phyloP scores from a whole-genome alignment of 2,888 invertebrate species.

The Neoitamus cyanurus region DNA sequence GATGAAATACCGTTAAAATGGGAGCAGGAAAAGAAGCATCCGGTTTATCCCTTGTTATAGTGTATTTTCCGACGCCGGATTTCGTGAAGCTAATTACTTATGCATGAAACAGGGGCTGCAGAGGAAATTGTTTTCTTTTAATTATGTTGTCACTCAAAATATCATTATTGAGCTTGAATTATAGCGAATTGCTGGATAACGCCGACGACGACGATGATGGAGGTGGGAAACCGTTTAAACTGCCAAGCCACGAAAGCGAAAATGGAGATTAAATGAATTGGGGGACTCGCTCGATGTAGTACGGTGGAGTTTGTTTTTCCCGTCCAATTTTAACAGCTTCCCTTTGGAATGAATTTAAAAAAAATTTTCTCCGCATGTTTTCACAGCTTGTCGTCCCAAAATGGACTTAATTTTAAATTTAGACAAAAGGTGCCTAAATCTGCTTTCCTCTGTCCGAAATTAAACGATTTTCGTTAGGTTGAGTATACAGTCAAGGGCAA shows the following conservation, averaged over 20 bases:
- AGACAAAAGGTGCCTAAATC: background rate
- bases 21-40: background rate
- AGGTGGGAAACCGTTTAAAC: background rate
- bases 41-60: background rate
- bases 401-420: background rate
- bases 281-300: background rate
- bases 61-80: background rate
- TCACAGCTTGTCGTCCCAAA: background rate
- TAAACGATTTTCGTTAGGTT: background rate
- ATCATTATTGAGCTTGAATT: background rate
- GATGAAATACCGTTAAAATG: background rate
- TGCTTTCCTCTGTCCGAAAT: background rate
- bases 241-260: background rate
- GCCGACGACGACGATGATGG: background rate
- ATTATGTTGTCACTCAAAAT: conserved; percentile 1
- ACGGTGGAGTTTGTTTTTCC: background rate
- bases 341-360: background rate
- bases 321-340: background rate
- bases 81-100: background rate
- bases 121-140: background rate
- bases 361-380: background rate
- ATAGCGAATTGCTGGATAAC: background rate
- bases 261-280: background rate
- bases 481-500: too few relatives aligned
- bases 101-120: background rate